These are phyloP conservation scores for Volucella zonaria DNA, from an alignment of 2,888 invertebrate genomes.

Conservation along the genomic window DNA sequence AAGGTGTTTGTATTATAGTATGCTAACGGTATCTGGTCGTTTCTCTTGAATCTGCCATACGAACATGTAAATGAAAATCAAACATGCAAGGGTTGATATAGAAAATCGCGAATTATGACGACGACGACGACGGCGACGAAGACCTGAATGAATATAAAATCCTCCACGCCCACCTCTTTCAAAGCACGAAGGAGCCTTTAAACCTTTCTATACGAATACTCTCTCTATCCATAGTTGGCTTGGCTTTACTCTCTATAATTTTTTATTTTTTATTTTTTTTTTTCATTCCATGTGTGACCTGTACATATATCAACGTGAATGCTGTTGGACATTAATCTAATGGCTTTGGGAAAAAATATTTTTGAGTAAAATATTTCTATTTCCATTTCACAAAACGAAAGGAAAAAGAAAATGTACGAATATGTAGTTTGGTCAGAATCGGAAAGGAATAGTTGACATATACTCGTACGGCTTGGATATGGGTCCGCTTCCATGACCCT, in stretches of 20 bases:
- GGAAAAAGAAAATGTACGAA: constrained; percentile 27
- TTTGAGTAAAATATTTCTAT: constrained; percentile 61
- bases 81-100: constrained; percentile 82
- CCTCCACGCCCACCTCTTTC: constrained; percentile 70
- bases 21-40: constrained; percentile 52
- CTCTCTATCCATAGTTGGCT: neutral
- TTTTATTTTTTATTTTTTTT: constrained; percentile 35
- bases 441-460: constrained; percentile 59
- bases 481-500: constrained; percentile 67
- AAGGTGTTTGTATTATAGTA: constrained; percentile 34
- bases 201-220: constrained; percentile 39
- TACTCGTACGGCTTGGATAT: constrained; percentile 39
- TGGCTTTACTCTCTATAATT: constrained; percentile 20
- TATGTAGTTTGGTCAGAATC: constrained; percentile 24
- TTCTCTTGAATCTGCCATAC: constrained; percentile 59
- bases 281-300: constrained; percentile 56
- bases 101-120: constrained; percentile 79
- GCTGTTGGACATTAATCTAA: constrained; percentile 69
- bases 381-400: constrained; percentile 19
- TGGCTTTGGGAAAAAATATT: constrained; percentile 64
- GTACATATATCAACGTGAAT: constrained; percentile 60
- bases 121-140: constrained; percentile 18
- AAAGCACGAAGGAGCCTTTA: constrained; percentile 46
- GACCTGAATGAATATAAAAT: constrained; percentile 67
- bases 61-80: constrained; percentile 82